Evolutionary conservation across 2,888 invertebrate genomes (phyloP).

Genomic region (Agriotes lineatus): DNA sequence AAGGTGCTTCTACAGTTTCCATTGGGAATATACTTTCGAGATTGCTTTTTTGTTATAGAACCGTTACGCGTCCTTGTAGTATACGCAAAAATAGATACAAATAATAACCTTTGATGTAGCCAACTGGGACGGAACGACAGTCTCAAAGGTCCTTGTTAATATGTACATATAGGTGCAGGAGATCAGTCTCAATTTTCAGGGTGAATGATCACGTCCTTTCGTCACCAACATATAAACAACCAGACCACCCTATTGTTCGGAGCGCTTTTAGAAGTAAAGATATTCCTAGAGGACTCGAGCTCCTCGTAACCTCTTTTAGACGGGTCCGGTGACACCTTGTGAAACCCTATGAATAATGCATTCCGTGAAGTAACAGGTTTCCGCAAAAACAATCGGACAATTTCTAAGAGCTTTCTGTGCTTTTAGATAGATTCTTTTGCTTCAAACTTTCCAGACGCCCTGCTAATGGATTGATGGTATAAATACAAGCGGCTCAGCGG

Average conservation of each 20-base stretch:
- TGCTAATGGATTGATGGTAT: constrained; percentile 25
- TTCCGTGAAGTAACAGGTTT: constrained; percentile 50
- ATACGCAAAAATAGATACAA: too few species aligned
- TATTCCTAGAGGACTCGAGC: constrained; percentile 33
- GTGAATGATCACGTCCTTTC: constrained; percentile 29
- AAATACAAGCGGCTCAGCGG: constrained; percentile 1
- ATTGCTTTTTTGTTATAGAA: too few species aligned
- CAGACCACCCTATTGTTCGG: constrained; percentile 14
- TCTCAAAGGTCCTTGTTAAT: constrained; percentile 16
- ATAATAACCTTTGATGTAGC: not conserved
- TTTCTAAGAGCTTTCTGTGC: constrained; percentile 35
- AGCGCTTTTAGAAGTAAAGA: constrained; percentile 30
- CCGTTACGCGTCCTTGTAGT: too few species aligned
- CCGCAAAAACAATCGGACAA: constrained; percentile 47
- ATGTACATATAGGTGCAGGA: constrained; percentile 19
- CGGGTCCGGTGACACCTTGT: constrained; percentile 48
- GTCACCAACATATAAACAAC: constrained; percentile 27
- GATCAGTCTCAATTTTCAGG: constrained; percentile 28
- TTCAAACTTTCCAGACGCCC: constrained; percentile 27
- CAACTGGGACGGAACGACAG: not conserved
- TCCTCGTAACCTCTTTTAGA: constrained; percentile 48
- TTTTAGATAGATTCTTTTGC: constrained; percentile 27
- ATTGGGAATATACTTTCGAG: too few species aligned
- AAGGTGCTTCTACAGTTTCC: too few species aligned
- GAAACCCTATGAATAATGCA: constrained; percentile 51